Percentiles rank a stretch among this genome's conserved stretches.
These are phyloP conservation scores for Danio rerio DNA, from an alignment of 2,113 vertebrate species.

Conservation along the genomic window GRCz12tu NC_133197.1:10820001-10820500, in stretches of 20 bases:
- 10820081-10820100: neutral
- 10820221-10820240: neutral
- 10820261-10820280: slow-evolving; percentile 16
- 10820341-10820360: slow-evolving; percentile 31
- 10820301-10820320: slow-evolving; percentile 44
- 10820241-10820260: slow-evolving; percentile 11
- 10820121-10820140: neutral
- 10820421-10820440: slow-evolving; percentile 46
- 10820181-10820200: neutral
- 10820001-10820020: no score
- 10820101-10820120: neutral
- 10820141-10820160: neutral
- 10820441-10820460: slow-evolving; percentile 56
- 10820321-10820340: slow-evolving; percentile 33
- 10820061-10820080: no score
- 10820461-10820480: slow-evolving; percentile 15
- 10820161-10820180: neutral
- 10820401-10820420: slow-evolving; percentile 35
- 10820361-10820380: slow-evolving; percentile 59
- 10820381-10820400: slow-evolving; percentile 61
- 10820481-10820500: slow-evolving; percentile 15
- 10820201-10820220: neutral
- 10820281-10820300: slow-evolving; percentile 53
- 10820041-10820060: no score
- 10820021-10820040: no score